Evolutionary conservation across 2,113 vertebrate species (phyloP).

Genomic region (Sterna hirundo): DNA sequence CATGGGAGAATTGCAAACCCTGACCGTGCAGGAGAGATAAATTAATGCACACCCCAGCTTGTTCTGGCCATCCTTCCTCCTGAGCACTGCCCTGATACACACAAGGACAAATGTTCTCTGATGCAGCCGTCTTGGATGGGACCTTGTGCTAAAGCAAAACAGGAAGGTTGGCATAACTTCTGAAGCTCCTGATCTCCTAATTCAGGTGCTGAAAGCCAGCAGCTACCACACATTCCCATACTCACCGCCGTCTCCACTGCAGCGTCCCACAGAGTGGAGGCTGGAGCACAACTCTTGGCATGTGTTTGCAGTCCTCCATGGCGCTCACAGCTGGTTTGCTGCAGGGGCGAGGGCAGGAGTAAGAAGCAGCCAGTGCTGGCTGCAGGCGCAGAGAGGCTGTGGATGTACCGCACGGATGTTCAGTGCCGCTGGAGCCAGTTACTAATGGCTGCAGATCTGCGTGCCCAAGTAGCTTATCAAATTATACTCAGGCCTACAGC

Average conservation of each 20-base stretch:
- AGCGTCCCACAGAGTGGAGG: not conserved
- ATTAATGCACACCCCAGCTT: not conserved
- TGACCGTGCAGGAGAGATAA: not conserved
- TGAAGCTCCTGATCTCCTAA: not conserved
- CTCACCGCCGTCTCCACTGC: not conserved
- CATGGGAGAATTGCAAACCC: not conserved
- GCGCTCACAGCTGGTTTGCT: not conserved
- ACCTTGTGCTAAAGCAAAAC: not conserved
- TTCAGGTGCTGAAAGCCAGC: not conserved
- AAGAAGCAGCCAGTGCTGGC: not conserved
- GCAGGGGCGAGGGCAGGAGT: not conserved
- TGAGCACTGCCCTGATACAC: not conserved
- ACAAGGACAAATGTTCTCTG: not conserved
- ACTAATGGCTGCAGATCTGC: not conserved
- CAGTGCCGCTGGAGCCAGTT: not conserved
- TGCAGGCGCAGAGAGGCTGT: not conserved
- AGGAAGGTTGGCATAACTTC: not conserved
- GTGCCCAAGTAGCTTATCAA: not conserved
- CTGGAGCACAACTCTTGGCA: not conserved
- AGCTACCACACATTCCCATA: not conserved
- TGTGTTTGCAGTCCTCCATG: not conserved
- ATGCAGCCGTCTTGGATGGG: accelerated
- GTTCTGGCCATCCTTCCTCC: not conserved
- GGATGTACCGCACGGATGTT: not conserved
- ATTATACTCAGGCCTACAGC: not conserved